Conservation (phyloP, 1,140 invertebrate genomes). For the Anoplophora glabripennis region DNA sequence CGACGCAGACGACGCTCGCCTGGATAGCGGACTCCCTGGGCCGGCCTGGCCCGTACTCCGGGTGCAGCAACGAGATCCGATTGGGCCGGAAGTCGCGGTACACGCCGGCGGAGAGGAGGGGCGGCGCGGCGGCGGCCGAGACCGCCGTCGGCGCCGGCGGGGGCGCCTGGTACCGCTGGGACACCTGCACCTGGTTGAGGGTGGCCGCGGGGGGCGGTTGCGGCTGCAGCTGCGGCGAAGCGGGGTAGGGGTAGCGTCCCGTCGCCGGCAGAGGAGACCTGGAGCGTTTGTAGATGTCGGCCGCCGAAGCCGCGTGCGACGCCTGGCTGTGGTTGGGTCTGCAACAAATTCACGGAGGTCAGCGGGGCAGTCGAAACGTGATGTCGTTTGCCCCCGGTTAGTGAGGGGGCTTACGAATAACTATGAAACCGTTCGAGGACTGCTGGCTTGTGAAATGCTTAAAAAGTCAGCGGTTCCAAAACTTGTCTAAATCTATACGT, state of each 20-base stretch:
- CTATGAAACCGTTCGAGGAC: no score
- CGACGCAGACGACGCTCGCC: constrained; percentile 22
- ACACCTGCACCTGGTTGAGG: constrained; percentile 24
- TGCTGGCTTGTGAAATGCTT: no score
- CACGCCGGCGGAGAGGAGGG: constrained; percentile 19
- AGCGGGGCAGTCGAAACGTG: no score
- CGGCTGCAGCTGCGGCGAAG: constrained; percentile 27
- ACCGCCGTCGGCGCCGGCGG: constrained; percentile 19
- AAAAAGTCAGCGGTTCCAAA: not conserved
- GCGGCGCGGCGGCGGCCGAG: constrained; percentile 6
- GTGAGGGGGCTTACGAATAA: no score
- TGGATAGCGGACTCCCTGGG: constrained; percentile 15
- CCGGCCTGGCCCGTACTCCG: constrained; percentile 39
- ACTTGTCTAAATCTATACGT: no score
- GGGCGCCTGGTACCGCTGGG: constrained; percentile 30
- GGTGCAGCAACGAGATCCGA: constrained; percentile 41
- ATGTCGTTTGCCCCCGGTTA: no score
- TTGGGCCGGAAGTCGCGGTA: constrained; percentile 42
- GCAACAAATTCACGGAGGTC: constrained; percentile 22
- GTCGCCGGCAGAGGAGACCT: constrained; percentile 41
- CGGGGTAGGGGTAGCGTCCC: constrained; percentile 34
- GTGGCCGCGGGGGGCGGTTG: not conserved
- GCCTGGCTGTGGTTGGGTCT: constrained; percentile 42
- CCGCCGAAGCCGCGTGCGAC: constrained; percentile 20
- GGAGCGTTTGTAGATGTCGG: constrained; percentile 46